phyloP scores from a whole-genome alignment of 2,797 vertebrate species.

The Sphaeramia orbicularis region DNA sequence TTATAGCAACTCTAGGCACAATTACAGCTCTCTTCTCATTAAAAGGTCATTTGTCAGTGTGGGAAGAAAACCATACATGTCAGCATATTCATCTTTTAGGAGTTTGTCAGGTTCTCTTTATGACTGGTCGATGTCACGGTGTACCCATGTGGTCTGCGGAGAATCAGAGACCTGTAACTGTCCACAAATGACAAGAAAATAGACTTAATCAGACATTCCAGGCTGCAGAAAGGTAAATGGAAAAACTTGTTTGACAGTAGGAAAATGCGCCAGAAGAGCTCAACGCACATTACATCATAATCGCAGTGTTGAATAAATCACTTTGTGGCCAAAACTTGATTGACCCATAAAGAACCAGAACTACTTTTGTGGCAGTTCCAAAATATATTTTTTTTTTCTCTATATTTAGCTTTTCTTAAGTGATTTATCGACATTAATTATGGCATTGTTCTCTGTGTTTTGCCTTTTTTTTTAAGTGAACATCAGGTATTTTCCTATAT shows the following conservation, averaged over 20 bases:
- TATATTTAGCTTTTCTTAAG: too few relatives aligned
- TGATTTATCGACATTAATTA: too few relatives aligned
- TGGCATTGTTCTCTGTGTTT: too few relatives aligned
- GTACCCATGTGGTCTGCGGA: constrained; percentile 16
- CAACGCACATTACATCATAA: constrained; percentile 24
- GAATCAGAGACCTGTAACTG: constrained; percentile 14
- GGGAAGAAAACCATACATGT: constrained; percentile 9
- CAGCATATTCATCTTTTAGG: constrained; percentile 11
- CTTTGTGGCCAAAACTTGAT: constrained; percentile 12
- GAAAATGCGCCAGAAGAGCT: constrained; percentile 49
- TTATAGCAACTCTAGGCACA: constrained; percentile 54
- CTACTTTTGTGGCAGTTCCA: too few relatives aligned
- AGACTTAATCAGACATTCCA: constrained; percentile 36
- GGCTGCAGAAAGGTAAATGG: constrained; percentile 30
- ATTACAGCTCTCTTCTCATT: constrained; percentile 48
- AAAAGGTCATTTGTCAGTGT: constrained; percentile 58
- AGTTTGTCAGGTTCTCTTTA: constrained; percentile 12
- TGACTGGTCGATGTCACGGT: constrained; percentile 26
- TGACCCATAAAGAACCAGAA: too few relatives aligned
- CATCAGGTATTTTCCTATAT: too few relatives aligned
- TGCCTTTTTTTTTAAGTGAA: too few relatives aligned
- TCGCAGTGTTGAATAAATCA: constrained; percentile 17
- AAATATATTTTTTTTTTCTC: too few relatives aligned
- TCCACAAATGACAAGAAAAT: constrained; percentile 51
- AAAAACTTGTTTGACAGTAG: constrained; percentile 29